Evolutionary conservation across 2,113 vertebrate genomes (phyloP).

Genomic region (Gnathochromis pfefferi): DNA sequence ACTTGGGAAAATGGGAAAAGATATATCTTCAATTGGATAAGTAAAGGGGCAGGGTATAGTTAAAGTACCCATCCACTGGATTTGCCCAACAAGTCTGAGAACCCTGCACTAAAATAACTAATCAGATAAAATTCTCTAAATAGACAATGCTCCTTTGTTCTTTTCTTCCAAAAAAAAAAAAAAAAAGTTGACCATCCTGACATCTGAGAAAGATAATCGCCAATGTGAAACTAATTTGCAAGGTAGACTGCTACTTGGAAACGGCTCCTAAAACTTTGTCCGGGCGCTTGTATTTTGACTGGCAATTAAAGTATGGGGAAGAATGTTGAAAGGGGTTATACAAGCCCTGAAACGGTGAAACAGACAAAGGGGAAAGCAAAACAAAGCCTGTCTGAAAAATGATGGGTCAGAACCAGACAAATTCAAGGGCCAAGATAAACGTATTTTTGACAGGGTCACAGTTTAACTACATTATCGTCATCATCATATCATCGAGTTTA

Average conservation of each 20-base stretch:
- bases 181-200: neutral
- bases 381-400: neutral
- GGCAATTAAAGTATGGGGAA: neutral
- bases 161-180: neutral
- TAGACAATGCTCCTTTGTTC: neutral
- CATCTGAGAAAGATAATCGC: constrained; percentile 7
- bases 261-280: neutral
- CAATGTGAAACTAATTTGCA: constrained; percentile 44
- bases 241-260: constrained; percentile 14
- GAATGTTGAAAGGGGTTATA: constrained; percentile 14
- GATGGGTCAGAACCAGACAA: neutral
- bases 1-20: neutral
- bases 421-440: neutral
- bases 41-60: neutral
- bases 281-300: constrained; percentile 19
- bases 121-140: neutral
- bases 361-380: neutral
- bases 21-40: neutral
- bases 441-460: neutral
- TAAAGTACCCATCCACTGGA: neutral
- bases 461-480: neutral
- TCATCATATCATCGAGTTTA: neutral
- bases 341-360: neutral
- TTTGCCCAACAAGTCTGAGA: neutral
- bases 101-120: neutral